Evolutionary conservation across 2,113 vertebrate species (phyloP).

Genomic region (Vidua macroura): DNA sequence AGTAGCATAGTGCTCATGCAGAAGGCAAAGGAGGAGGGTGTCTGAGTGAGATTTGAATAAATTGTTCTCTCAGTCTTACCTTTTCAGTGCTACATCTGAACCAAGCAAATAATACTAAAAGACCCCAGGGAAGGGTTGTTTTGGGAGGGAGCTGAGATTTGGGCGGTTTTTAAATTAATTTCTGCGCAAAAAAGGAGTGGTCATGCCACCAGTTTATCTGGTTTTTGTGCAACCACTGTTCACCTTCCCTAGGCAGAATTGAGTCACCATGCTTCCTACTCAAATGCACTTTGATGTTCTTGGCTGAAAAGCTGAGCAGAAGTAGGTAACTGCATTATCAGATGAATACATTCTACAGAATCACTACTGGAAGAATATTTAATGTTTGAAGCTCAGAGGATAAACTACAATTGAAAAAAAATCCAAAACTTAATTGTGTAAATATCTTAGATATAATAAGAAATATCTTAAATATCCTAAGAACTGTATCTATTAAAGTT

Average conservation of each 20-base stretch:
- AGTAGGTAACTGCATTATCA: neutral
- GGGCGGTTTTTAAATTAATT: neutral
- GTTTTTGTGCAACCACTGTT: neutral
- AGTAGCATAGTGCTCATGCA: neutral
- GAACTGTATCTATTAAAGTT: neutral
- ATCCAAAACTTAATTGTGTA: neutral
- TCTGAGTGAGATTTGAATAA: neutral
- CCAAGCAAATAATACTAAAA: neutral
- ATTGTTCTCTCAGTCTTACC: neutral
- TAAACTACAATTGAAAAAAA: neutral
- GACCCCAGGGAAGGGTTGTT: neutral
- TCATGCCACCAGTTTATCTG: neutral
- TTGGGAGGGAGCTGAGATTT: neutral
- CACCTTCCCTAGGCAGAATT: neutral
- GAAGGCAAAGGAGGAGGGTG: neutral
- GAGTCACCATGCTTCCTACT: neutral
- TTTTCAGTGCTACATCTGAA: neutral
- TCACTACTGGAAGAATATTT: neutral
- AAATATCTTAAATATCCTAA: neutral
- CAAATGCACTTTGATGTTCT: neutral
- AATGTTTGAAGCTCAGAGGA: neutral
- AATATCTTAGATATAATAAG: neutral
- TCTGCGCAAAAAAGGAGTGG: neutral
- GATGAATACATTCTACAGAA: neutral
- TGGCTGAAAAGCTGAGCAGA: neutral